phyloP scores from a whole-genome alignment of 2,113 vertebrate genomes.

The Oncorhynchus mykiss region DNA sequence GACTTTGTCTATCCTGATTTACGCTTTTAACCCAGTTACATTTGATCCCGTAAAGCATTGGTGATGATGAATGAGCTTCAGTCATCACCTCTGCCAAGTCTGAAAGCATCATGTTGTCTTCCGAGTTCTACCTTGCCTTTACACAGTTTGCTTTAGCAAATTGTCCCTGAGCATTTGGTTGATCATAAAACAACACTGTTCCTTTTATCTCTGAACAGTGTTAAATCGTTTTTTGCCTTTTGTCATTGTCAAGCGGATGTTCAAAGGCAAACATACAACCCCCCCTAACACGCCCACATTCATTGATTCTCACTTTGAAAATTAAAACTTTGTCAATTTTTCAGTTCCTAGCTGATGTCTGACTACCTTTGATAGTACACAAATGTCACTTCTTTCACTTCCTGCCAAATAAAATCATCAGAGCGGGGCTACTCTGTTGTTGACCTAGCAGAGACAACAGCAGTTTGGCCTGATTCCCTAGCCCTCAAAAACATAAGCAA shows the following conservation, averaged over 20 bases:
- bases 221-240: not conserved
- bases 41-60: too few species aligned
- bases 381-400: not conserved
- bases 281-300: not conserved
- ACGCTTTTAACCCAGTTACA: too few species aligned
- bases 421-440: not conserved
- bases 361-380: not conserved
- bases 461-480: not conserved
- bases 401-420: too few species aligned
- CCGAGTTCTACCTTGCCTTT: too few species aligned
- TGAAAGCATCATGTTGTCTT: too few species aligned
- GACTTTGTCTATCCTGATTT: too few species aligned
- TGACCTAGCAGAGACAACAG: not conserved
- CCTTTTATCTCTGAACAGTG: too few species aligned
- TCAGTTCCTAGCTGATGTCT: not conserved
- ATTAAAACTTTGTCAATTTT: not conserved
- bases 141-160: too few species aligned
- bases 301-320: conserved; percentile 9
- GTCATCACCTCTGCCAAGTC: too few species aligned
- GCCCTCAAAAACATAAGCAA: not conserved
- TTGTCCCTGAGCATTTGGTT: too few species aligned
- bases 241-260: not conserved
- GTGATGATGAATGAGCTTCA: too few species aligned
- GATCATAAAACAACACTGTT: too few species aligned
- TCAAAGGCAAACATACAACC: conserved; percentile 6